Evolutionary conservation across 2,113 vertebrate species (phyloP).

Genomic region (Pachycephala philippinensis): DNA sequence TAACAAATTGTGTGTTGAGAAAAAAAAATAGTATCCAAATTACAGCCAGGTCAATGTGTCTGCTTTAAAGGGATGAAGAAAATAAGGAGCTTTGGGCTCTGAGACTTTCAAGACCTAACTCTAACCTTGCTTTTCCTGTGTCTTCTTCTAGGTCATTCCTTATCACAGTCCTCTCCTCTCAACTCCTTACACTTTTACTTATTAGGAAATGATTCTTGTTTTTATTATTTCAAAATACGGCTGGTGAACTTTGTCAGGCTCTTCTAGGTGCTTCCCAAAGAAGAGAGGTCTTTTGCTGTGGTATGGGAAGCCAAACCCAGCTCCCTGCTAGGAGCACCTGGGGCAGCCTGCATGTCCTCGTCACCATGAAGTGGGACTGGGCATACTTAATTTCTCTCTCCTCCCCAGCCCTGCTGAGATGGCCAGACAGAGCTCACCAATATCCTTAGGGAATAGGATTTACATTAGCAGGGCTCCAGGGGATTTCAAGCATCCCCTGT

Average conservation of each 20-base stretch:
- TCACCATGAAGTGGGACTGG: not conserved
- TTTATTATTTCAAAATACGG: not conserved
- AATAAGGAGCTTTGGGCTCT: not conserved
- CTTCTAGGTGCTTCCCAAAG: not conserved
- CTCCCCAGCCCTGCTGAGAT: not conserved
- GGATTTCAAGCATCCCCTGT: not conserved
- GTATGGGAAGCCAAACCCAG: not conserved
- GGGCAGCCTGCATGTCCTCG: accelerated
- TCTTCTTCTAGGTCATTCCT: not conserved
- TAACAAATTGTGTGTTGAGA: not conserved
- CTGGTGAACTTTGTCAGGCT: not conserved
- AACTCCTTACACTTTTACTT: not conserved
- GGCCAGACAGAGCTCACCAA: not conserved
- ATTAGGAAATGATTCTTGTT: not conserved
- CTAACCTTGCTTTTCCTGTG: not conserved
- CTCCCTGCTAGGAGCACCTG: not conserved
- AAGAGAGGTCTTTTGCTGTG: not conserved
- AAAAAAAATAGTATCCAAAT: not conserved
- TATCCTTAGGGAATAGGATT: not conserved
- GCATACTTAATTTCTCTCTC: not conserved
- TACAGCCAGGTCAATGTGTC: not conserved
- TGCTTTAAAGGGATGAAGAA: not conserved
- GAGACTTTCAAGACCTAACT: not conserved
- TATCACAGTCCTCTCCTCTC: not conserved
- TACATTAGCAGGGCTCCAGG: not conserved